Evolutionary conservation across 2,888 invertebrate genomes (phyloP).

Genomic region (Rotaria sp.): DNA sequence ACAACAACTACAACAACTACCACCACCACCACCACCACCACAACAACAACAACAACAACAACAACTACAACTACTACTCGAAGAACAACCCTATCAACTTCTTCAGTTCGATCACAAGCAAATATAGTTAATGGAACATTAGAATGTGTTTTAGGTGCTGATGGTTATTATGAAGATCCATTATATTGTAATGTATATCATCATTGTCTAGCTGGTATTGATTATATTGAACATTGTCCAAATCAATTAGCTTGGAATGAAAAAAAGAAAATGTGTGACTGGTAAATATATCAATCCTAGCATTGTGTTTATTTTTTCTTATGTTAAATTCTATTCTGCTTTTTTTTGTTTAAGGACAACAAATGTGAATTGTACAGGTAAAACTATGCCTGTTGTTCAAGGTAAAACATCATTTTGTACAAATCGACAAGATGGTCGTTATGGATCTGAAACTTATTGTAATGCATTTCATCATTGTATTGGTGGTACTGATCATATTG

Average conservation of each 20-base stretch:
- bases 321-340: not conserved
- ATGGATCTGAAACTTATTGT: conserved; percentile 36
- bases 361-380: conserved; percentile 40
- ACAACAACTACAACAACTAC: not conserved
- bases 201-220: conserved; percentile 39
- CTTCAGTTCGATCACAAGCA: not conserved
- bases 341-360: conserved; percentile 29
- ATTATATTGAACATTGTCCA: conserved; percentile 39
- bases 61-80: not conserved
- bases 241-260: conserved; percentile 41
- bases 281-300: not conserved
- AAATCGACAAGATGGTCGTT: conserved; percentile 37
- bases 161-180: conserved; percentile 40
- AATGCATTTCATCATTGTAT: conserved; percentile 41
- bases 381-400: conserved; percentile 37
- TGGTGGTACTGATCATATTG: conserved; percentile 39
- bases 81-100: not conserved
- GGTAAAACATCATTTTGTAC: conserved; percentile 41
- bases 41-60: not conserved
- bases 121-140: conserved; percentile 36
- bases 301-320: not conserved
- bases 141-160: conserved; percentile 36
- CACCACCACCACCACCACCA: not conserved
- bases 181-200: conserved; percentile 40
- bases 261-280: conserved; percentile 40